A percentile compares a stretch with the other conserved stretches of the same genome.
These are phyloP conservation scores for Hucho hucho DNA, from an alignment of 2,113 vertebrate species.

Conservation along the genomic window DNA sequence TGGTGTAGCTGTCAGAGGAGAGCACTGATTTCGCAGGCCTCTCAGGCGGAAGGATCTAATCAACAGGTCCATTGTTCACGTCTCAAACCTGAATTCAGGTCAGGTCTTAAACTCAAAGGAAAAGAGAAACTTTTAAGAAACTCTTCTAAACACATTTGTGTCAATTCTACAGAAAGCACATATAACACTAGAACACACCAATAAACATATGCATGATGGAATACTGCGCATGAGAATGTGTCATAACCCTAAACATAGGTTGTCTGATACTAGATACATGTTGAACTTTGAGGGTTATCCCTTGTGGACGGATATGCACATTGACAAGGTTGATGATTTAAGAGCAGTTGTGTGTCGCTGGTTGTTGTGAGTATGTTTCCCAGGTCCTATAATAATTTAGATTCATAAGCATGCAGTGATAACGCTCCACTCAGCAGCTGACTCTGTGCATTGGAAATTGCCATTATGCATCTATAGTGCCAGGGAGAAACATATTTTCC, in stretches of 20 bases:
- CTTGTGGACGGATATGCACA: background rate
- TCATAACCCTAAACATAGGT: background rate
- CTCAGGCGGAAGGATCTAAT: constrained; percentile 49
- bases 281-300: background rate
- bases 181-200: background rate
- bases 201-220: background rate
- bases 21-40: constrained; percentile 49
- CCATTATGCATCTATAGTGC: constrained; percentile 69
- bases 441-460: constrained; percentile 73
- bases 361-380: constrained; percentile 67
- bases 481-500: constrained; percentile 70
- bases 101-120: constrained; percentile 25
- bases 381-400: constrained; percentile 68
- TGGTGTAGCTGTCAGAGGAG: constrained; percentile 34
- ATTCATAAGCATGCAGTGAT: constrained; percentile 65
- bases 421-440: constrained; percentile 72
- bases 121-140: constrained; percentile 10
- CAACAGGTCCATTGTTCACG: constrained; percentile 44
- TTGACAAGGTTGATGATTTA: constrained; percentile 39
- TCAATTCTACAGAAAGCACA: background rate
- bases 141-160: constrained; percentile 6
- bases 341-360: constrained; percentile 63
- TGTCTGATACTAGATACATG: no score
- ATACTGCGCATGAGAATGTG: background rate
- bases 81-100: constrained; percentile 26